Conservation (phyloP, 1,140 invertebrate species). For the Arion vulgaris region DNA sequence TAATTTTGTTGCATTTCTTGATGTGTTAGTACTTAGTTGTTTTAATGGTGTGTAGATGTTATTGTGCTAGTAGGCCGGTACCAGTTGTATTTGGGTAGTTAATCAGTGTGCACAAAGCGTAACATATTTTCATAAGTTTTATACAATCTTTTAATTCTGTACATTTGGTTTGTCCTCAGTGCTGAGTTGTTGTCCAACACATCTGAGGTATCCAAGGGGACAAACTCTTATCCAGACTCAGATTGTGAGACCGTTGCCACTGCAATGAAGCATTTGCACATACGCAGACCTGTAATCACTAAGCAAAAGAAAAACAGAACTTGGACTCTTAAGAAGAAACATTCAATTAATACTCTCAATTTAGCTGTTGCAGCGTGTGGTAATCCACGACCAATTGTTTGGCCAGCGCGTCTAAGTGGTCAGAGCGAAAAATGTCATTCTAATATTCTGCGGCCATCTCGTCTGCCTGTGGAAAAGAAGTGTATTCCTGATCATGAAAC, state of each 20-base stretch:
- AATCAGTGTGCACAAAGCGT: too few relatives aligned
- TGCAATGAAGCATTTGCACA: slow-evolving; percentile 13
- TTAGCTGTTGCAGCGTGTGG: slow-evolving; percentile 15
- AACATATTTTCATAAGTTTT: too few relatives aligned
- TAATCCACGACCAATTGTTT: slow-evolving; percentile 17
- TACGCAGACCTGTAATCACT: background rate
- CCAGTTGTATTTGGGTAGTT: too few relatives aligned
- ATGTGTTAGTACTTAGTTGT: too few relatives aligned
- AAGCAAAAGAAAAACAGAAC: background rate
- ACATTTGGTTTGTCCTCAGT: background rate
- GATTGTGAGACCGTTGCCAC: background rate
- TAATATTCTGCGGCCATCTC: slow-evolving; percentile 1
- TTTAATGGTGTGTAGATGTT: too few relatives aligned
- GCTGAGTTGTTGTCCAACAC: slow-evolving; percentile 12
- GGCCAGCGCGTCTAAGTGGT: slow-evolving; percentile 12
- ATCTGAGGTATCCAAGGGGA: background rate
- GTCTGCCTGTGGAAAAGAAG: background rate
- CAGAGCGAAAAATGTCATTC: background rate
- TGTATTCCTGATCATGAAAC: background rate
- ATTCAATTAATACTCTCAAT: slow-evolving; percentile 4
- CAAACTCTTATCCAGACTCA: background rate
- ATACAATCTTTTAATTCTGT: too few relatives aligned
- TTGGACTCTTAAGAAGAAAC: slow-evolving; percentile 1
- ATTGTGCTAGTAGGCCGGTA: too few relatives aligned
- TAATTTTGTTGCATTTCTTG: too few relatives aligned